Evolutionary conservation across 2,113 vertebrate species (phyloP).

Genomic region (Baryphthengus martii): DNA sequence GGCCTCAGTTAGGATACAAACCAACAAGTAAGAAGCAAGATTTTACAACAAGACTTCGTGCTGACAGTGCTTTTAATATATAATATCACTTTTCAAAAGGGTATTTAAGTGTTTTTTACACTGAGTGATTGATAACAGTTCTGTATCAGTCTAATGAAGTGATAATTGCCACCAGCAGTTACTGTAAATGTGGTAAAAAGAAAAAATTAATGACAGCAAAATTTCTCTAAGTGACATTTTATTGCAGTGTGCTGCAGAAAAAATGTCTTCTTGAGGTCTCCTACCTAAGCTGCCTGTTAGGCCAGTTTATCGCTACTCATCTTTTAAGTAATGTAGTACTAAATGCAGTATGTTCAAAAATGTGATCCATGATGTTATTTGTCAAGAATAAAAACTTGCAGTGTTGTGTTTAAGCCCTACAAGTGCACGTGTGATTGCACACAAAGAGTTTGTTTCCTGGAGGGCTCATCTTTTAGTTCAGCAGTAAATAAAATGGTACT

Average conservation of each 20-base stretch:
- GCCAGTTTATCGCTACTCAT: neutral
- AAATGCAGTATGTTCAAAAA: neutral
- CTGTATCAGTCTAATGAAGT: neutral
- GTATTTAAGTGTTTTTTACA: neutral
- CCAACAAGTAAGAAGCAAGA: neutral
- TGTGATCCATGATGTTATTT: neutral
- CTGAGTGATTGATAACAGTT: neutral
- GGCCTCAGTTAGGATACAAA: neutral
- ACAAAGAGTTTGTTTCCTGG: neutral
- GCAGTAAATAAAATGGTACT: neutral
- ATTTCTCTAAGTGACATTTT: neutral
- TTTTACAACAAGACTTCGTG: neutral
- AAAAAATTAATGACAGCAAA: neutral
- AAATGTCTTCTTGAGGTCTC: neutral
- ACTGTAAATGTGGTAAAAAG: slow-evolving; percentile 16
- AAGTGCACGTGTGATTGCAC: fast-evolving
- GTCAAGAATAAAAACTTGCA: neutral
- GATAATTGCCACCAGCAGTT: neutral
- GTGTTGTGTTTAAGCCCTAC: neutral
- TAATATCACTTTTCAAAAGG: neutral
- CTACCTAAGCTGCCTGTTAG: neutral
- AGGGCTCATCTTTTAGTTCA: neutral
- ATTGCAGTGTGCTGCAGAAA: neutral
- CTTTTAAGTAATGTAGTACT: neutral
- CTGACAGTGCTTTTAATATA: neutral